Evolutionary conservation across 2,888 invertebrate genomes (phyloP).

Genomic region (Clistopyga incitator): DNA sequence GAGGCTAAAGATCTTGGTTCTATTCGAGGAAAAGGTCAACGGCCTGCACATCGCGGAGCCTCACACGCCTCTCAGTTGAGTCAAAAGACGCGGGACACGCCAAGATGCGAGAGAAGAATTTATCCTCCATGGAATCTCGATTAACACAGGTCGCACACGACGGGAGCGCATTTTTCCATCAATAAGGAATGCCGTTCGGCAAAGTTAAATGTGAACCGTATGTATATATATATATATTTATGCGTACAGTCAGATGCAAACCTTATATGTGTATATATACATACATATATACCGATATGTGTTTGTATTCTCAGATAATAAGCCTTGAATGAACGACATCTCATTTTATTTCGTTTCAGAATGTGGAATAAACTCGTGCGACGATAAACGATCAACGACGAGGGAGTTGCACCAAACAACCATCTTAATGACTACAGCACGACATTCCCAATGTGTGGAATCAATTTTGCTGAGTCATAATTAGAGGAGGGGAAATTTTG

Average conservation of each 20-base stretch:
- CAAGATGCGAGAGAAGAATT: not conserved
- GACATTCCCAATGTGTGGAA: slow-evolving; percentile 6
- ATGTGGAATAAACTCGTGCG: slow-evolving; percentile 52
- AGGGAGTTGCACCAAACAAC: slow-evolving; percentile 39
- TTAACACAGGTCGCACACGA: not conserved
- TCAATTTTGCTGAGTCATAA: slow-evolving; percentile 13
- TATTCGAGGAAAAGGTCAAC: slow-evolving; percentile 40
- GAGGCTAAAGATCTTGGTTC: slow-evolving; percentile 7
- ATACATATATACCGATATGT: not conserved
- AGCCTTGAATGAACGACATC: slow-evolving; percentile 38
- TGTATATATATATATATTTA: not conserved
- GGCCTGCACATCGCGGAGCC: slow-evolving; percentile 24
- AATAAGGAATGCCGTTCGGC: not conserved
- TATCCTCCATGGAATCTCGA: not conserved
- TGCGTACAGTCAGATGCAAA: not conserved
- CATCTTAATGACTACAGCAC: slow-evolving; percentile 8
- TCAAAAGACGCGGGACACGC: not conserved
- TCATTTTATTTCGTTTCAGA: slow-evolving; percentile 34
- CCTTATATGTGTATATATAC: not conserved
- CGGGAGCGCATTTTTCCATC: not conserved
- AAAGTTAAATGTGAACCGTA: not conserved
- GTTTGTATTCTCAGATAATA: not conserved
- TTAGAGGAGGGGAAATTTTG: not conserved
- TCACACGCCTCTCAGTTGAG: slow-evolving; percentile 2
- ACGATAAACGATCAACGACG: slow-evolving; percentile 19